phyloP scores from a whole-genome alignment of 2,888 invertebrate genomes.

The Parasteatoda lunata region DNA sequence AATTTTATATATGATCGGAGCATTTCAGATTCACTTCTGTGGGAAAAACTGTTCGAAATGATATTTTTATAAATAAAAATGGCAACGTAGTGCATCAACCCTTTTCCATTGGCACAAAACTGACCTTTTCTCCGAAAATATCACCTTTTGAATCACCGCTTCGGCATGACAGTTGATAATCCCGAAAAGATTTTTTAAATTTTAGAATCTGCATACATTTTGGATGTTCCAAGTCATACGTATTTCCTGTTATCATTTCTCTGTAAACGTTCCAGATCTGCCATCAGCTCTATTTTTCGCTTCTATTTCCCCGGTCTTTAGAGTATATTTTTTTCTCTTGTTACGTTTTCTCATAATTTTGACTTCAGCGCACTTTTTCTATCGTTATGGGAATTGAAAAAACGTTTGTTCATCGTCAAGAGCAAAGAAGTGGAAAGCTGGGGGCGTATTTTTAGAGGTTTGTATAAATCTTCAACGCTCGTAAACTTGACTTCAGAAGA shows the following conservation, averaged over 20 bases:
- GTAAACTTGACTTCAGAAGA: conserved; percentile 24
- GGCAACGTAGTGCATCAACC: conserved; percentile 3
- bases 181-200: conserved; percentile 38
- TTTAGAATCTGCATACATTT: conserved; percentile 54
- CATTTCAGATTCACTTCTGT: no score
- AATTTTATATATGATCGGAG: no score
- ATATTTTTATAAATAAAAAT: neutral
- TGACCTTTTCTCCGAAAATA: conserved; percentile 58
- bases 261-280: conserved; percentile 55
- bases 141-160: conserved; percentile 27
- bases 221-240: conserved; percentile 47
- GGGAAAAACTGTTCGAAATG: no score
- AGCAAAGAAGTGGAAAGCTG: conserved; percentile 33
- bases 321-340: conserved; percentile 7
- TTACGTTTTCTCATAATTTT: conserved; percentile 32
- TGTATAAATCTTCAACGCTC: conserved; percentile 52
- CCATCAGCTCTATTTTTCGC: conserved; percentile 27
- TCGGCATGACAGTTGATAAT: conserved; percentile 32
- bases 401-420: conserved; percentile 23
- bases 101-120: conserved; percentile 6
- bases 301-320: conserved; percentile 15
- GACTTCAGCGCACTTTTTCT: conserved; percentile 23
- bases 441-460: conserved; percentile 60
- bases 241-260: conserved; percentile 48
- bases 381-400: neutral